Conservation (phyloP, 1,140 invertebrate species). For the Leguminivora glycinivorella region DNA sequence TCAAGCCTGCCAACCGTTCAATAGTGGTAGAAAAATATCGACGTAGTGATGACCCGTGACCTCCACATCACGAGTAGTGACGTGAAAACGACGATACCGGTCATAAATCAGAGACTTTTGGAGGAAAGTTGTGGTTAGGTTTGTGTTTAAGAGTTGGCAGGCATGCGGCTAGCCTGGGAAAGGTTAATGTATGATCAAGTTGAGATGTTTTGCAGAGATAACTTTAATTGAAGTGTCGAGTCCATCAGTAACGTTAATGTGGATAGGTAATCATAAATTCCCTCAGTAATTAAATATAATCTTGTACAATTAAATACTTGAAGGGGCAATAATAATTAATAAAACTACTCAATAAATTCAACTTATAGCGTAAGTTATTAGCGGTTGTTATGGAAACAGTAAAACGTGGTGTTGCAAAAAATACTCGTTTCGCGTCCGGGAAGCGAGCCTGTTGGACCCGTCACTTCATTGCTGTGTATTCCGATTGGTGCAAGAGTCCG, state of each 20-base stretch:
- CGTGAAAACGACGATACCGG: slow-evolving; percentile 19
- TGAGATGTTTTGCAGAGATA: too few species aligned
- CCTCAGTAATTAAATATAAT: not conserved
- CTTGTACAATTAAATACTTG: not conserved
- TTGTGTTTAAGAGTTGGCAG: not conserved
- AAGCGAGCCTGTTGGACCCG: slow-evolving; percentile 30
- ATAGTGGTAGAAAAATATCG: slow-evolving; percentile 36
- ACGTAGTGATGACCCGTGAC: slow-evolving; percentile 31
- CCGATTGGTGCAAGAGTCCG: not conserved
- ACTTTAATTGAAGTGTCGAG: too few species aligned
- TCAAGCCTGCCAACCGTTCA: slow-evolving; percentile 35
- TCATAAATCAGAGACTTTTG: slow-evolving; percentile 8
- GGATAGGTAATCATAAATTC: not conserved
- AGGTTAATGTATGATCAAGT: not conserved
- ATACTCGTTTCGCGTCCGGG: slow-evolving; percentile 52
- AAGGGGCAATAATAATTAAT: not conserved
- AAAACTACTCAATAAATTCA: not conserved
- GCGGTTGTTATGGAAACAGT: slow-evolving; percentile 15
- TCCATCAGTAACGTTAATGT: not conserved
- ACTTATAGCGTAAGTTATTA: slow-evolving; percentile 4
- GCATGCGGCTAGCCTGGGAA: not conserved
- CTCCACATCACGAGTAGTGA: slow-evolving; percentile 29
- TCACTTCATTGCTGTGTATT: not conserved
- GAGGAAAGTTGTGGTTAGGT: not conserved
- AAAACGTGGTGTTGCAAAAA: slow-evolving; percentile 41